These are phyloP conservation scores for Habroteleia sp. DNA, from an alignment of 2,888 invertebrate genomes.

Conservation along the genomic window DNA sequence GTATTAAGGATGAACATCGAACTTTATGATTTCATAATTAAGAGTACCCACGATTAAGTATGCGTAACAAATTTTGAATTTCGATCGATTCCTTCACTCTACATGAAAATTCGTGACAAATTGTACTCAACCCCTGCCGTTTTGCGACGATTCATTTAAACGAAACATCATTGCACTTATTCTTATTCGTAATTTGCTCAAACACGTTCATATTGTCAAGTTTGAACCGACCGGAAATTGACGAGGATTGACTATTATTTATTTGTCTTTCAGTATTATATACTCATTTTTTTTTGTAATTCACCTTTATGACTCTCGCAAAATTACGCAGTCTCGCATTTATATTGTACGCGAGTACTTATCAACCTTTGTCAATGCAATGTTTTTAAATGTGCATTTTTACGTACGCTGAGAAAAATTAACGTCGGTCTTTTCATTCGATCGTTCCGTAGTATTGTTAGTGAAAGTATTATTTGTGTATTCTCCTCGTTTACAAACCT, in stretches of 20 bases:
- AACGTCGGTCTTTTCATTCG: neutral
- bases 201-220: too few species aligned
- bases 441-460: conserved; percentile 10
- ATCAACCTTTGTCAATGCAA: conserved; percentile 24
- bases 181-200: conserved; percentile 47
- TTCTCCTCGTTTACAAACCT: neutral
- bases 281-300: conserved; percentile 5
- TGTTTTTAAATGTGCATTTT: conserved; percentile 20
- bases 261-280: conserved; percentile 56
- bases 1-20: too few species aligned
- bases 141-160: conserved; percentile 3
- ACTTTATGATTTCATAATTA: too few species aligned
- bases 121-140: conserved; percentile 10
- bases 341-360: conserved; percentile 19
- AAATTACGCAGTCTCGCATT: conserved; percentile 27
- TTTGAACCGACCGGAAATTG: too few species aligned
- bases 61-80: too few species aligned
- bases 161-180: too few species aligned
- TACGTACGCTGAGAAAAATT: conserved; percentile 13
- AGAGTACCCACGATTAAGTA: too few species aligned
- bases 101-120: neutral
- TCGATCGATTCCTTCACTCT: conserved; percentile 8
- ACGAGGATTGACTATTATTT: too few species aligned
- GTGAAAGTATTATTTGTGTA: conserved; percentile 7
- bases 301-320: neutral